These are phyloP conservation scores for Limenitis camilla DNA, from an alignment of 2,888 invertebrate genomes.

Conservation along the genomic window DNA sequence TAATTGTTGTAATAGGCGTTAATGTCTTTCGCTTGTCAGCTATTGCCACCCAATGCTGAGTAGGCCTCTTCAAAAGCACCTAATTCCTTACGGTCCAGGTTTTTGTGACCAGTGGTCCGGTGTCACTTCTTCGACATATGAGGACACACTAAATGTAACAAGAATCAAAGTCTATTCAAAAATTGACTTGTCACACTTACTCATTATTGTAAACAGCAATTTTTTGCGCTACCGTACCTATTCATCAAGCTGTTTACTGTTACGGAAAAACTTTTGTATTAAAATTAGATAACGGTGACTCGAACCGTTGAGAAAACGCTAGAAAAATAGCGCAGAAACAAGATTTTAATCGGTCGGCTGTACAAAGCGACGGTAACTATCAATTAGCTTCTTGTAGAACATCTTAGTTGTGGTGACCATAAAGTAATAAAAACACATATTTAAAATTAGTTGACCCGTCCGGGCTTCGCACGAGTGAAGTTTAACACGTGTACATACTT, in stretches of 20 bases:
- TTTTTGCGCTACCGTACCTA: not conserved
- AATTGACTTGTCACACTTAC: not conserved
- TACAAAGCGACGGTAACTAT: slow-evolving; percentile 4
- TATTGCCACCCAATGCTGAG: no score
- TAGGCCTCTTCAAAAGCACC: no score
- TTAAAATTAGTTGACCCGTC: not conserved
- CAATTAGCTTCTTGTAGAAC: slow-evolving; percentile 1
- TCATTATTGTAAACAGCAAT: not conserved
- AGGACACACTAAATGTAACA: not conserved
- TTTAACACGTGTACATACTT: no score
- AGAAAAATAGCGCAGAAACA: slow-evolving; percentile 9
- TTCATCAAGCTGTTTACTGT: slow-evolving; percentile 3
- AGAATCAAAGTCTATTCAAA: not conserved
- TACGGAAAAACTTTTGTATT: slow-evolving; percentile 7
- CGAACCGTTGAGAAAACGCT: slow-evolving; percentile 11
- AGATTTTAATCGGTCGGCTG: slow-evolving; percentile 9
- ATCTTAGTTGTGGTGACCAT: not conserved
- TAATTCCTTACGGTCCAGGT: no score
- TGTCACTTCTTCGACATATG: no score
- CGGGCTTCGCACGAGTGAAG: not conserved
- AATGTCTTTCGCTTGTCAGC: no score
- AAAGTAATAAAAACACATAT: not conserved
- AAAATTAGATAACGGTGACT: slow-evolving; percentile 10
- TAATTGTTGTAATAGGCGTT: no score
- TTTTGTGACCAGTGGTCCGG: no score